Evolutionary conservation across 2,888 invertebrate genomes (phyloP), one percentile per base, ranked within the genome.

Genomic region (Eupithecia abbreviata): DNA sequence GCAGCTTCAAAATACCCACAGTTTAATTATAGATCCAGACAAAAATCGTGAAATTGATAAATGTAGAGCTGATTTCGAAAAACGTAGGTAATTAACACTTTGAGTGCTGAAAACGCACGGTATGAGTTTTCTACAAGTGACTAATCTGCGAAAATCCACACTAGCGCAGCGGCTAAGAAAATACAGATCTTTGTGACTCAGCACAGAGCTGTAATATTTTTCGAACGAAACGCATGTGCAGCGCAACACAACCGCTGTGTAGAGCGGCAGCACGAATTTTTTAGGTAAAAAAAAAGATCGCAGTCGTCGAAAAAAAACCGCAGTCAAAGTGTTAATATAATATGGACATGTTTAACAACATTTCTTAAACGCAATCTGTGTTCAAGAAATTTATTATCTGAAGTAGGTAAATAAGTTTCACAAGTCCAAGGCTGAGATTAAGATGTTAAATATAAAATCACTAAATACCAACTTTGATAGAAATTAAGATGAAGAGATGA

Each of bases 401-500:
- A 58, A 18, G 62, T 30, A 30, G 10, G 10, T 30, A 58, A 18
- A 30, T 62, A 62, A 30, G 62, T 30, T 62, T 30, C 18, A 62
- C 62, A 62, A 12, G n/a, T 9, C 67, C 67, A 68, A 45, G 67
- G 67, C n/a, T 68, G 12, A 62, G 2, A n/a, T 47, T 47, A 47
- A 47, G 47, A 47, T 10, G 18, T 62, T 42, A 7, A 66, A 66
- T 41, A 13, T 68, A 43, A 42, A 43, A 67, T n/a, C 43, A 45
- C 42, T 67, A 15, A 68, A n/a, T 45, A 45, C 18, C 68, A 68
- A 68, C 69, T 69, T 47, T 69, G 69, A 12, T n/a, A 69, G 30
- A 69, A 69, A 69, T 49, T 69, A 45, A 47, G 45, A 68, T 47
- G 55, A 77, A 43, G 47, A 47, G 51, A 45, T 62, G 70, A 30